Evolutionary conservation across 2,113 vertebrate genomes (phyloP).

Genomic region (Lepidothrix coronata): DNA sequence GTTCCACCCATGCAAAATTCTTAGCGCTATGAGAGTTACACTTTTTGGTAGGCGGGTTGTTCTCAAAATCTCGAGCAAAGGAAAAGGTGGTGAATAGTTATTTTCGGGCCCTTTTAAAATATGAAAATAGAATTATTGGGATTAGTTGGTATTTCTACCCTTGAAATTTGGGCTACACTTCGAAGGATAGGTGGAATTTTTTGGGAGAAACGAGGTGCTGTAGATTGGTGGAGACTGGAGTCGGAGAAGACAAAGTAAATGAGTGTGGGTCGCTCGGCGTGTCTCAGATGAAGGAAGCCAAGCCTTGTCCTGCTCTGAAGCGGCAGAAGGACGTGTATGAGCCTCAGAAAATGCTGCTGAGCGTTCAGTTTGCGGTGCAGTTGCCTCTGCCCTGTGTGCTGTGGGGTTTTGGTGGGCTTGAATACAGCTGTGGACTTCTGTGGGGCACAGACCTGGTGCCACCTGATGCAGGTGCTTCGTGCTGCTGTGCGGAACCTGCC

Average conservation of each 20-base stretch:
- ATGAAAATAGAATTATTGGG: constrained; percentile 40
- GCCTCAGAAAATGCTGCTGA: neutral
- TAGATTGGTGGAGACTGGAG: neutral
- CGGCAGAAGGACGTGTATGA: neutral
- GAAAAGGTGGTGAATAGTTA: constrained; percentile 58
- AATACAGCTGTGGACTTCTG: neutral
- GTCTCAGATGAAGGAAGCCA: neutral
- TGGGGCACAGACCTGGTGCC: neutral
- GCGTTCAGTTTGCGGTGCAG: neutral
- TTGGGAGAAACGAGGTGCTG: neutral
- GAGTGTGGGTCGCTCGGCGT: accelerated
- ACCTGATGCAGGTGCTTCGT: neutral
- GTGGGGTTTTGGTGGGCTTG: neutral
- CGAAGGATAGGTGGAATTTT: constrained; percentile 18
- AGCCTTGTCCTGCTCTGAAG: neutral
- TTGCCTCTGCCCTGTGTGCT: neutral
- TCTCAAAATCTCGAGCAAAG: constrained; percentile 37
- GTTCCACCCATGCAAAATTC: constrained; percentile 62
- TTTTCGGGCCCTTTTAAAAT: constrained; percentile 41
- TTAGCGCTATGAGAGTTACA: neutral
- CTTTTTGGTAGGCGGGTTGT: constrained; percentile 32
- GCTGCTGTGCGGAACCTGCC: neutral
- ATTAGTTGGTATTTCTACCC: constrained; percentile 28
- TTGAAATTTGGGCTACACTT: constrained; percentile 40
- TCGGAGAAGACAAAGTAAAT: neutral